A percentile compares a stretch with the other conserved stretches of the same genome.
Evolutionary conservation across 2,113 vertebrate species (phyloP).

Genomic region (Rhadina sibilatrix): DNA sequence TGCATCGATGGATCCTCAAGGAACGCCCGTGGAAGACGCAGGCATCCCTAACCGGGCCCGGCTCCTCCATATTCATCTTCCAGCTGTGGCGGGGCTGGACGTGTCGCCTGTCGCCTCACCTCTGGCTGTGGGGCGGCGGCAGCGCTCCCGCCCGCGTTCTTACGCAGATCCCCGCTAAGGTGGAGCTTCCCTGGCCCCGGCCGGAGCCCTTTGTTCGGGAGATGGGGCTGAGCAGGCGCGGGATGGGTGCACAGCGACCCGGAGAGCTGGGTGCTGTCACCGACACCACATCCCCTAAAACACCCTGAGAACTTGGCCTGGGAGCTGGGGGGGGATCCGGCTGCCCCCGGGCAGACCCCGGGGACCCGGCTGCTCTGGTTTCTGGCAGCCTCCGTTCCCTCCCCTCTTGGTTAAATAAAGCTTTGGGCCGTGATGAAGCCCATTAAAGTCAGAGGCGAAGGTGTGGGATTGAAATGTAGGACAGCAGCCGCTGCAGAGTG

Average conservation of each 20-base stretch:
- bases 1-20: not conserved
- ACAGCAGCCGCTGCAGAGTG: slow-evolving; percentile 61
- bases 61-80: not conserved
- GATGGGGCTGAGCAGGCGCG: not conserved
- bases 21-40: not conserved
- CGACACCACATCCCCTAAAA: not conserved
- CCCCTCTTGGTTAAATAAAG: slow-evolving; percentile 49
- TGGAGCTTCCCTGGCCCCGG: not conserved
- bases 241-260: not conserved
- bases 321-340: not conserved
- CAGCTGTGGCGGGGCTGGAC: not conserved
- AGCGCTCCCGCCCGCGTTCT: not conserved
- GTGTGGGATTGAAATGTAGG: slow-evolving; percentile 66
- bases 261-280: not conserved
- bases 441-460: slow-evolving; percentile 48
- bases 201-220: not conserved
- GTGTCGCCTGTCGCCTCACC: not conserved
- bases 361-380: not conserved
- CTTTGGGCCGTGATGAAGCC: slow-evolving; percentile 35
- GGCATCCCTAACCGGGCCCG: not conserved
- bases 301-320: not conserved
- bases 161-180: not conserved
- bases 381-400: not conserved
- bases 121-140: not conserved
- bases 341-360: fast-evolving